phyloP scores from a whole-genome alignment of 2,113 vertebrate species.

The Formicarius rufipectus region DNA sequence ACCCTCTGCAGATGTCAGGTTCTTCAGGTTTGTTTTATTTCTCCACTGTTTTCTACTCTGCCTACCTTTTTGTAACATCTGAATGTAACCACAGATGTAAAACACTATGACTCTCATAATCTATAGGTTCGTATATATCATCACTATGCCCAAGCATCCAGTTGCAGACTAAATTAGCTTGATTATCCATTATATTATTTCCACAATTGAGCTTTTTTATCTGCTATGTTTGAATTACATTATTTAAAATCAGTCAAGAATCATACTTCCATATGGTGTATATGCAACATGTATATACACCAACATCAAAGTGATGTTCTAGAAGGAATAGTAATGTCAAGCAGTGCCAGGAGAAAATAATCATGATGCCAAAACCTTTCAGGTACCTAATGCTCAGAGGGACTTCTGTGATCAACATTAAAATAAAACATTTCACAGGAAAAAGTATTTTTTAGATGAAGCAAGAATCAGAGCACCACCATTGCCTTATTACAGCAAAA shows the following conservation, averaged over 20 bases:
- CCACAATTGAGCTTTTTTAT: neutral
- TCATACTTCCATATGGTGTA: neutral
- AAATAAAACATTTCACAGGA: neutral
- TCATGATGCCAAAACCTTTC: neutral
- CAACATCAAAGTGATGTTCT: neutral
- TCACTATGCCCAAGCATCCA: neutral
- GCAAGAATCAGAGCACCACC: neutral
- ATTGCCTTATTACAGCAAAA: neutral
- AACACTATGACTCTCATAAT: neutral
- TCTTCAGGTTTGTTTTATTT: neutral
- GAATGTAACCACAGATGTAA: neutral
- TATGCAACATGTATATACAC: neutral
- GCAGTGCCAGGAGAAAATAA: neutral
- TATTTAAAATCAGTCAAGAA: neutral
- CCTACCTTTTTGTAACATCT: neutral
- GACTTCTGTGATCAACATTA: neutral
- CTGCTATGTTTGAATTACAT: neutral
- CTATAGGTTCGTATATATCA: neutral
- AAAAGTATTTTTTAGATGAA: neutral
- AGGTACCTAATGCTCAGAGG: neutral
- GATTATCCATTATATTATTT: neutral
- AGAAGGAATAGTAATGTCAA: neutral
- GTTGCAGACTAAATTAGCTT: neutral
- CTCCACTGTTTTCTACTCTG: neutral
- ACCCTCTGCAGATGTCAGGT: neutral